Evolutionary conservation across 2,113 vertebrate species (phyloP), one percentile per base, ranked within the genome.

Genomic region (Tychaedon coryphoeus): DNA sequence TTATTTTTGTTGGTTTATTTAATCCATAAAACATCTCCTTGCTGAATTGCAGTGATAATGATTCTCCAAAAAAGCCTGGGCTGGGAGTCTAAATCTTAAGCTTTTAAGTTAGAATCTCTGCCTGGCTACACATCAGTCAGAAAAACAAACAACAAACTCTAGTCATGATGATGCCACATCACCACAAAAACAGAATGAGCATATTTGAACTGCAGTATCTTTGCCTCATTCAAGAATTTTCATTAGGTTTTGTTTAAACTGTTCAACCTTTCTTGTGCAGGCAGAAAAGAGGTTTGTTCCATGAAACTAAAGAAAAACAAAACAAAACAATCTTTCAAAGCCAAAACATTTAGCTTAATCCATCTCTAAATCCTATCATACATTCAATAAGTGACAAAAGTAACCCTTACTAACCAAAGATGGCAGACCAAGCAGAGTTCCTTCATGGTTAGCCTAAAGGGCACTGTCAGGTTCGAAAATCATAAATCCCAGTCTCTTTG

Each of bases 241-340:
- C 96, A 86, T 90, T 93, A 80, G 58, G 51, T 92, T 96, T 95
- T 74, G 25, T 95, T 92, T 93, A 92, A 94, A 92, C 51, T 75
- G 51, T 42, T 45, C 57, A 81, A 92, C 64, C 22, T 88, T 67
- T 82, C 80, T 80, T 90, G 67, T 80, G 31, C 65, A 67, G 40
- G n/a, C 36, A 80, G 47, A 92, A 88, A 73, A 77, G 58, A 86
- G 34, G 6, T 28, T 92, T 71, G 40, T 65, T 94, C 53, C 80
- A 58, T 60, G 48, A 83, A 92, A 88, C 70, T 80, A 78, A 91
- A 77, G 51, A 66, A 80, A 86, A 95, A n/a, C 12, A 86, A 86
- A 92, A 40, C 60, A 62, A 83, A 43, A 31, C 38, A 73, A 66
- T 71, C 22, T 91, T 71, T 51, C 80, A 74, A 92, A 90, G 64